Evolutionary conservation across 2,797 vertebrate species (phyloP).

Genomic region (Paramormyrops hopkinsi): DNA sequence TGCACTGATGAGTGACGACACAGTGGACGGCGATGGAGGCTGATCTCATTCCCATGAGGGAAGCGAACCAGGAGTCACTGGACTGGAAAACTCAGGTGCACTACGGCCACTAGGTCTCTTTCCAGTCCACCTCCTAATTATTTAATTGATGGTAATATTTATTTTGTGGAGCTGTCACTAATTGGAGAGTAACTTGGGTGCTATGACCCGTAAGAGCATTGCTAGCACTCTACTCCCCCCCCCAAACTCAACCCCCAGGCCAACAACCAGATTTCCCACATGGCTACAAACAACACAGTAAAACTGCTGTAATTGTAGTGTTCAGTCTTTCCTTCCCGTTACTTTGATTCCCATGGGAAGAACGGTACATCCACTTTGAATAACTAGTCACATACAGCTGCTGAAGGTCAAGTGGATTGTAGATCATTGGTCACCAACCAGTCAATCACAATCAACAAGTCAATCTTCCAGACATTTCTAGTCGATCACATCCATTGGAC

Average conservation of each 20-base stretch:
- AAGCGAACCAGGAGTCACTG: not conserved
- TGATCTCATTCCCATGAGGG: not conserved
- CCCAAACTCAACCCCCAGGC: too few species aligned
- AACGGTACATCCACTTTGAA: not conserved
- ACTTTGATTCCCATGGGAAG: not conserved
- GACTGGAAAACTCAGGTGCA: not conserved
- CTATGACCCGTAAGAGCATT: not conserved
- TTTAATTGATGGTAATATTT: not conserved
- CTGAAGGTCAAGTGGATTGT: not conserved
- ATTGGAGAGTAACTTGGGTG: not conserved
- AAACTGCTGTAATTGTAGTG: not conserved
- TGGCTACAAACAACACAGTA: not conserved
- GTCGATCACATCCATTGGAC: not conserved
- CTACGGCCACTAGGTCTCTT: not conserved
- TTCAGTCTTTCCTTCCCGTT: not conserved
- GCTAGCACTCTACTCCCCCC: not conserved
- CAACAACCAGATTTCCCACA: not conserved
- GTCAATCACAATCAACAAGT: not conserved
- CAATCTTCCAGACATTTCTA: not conserved
- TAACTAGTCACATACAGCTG: not conserved
- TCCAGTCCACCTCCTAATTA: not conserved
- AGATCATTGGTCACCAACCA: not conserved
- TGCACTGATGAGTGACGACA: not conserved
- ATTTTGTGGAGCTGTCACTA: not conserved
- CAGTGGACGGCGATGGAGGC: not conserved